Base-by-base conservation (phyloP, 2,113 vertebrate genomes). In the Callocephalon fimbriatum region DNA sequence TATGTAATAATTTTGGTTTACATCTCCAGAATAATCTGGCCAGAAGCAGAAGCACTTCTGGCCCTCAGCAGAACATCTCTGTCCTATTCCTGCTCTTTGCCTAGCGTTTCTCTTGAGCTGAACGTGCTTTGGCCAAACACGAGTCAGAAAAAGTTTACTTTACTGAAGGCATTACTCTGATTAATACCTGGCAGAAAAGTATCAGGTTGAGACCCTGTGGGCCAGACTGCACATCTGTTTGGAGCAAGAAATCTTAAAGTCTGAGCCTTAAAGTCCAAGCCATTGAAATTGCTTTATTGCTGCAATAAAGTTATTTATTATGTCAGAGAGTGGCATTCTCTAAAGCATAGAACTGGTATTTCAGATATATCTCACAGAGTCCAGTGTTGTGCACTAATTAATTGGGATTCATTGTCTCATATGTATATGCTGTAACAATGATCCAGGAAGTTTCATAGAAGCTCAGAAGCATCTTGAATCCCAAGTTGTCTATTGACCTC, bases 161-260 rank as follows among this genome's bases (percentile, higher is more conserved):
- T 20, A 25, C 2, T 74, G 1, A 78, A 63, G 54, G 29, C 16
- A 40, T 81, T 75, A 44, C 27, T 81, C 59, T 94, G 76, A 84
- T 80, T 91, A 77, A 78, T 87, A 31, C 10, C 1, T 77, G 31
- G 61, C 68, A 45, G 73, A 90, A 42, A 44, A 85, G 21, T 61
- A 81, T 58, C 2, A 15, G 14, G 23, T 63, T 80, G 50, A 62
- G 51, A 80, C 70, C 27, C 65, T 38, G 11, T 78, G 74, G 51
- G 65, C n/a, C 56, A 87, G 61, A 32, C 27, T 51, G 25, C 62
- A 70, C 54, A 86, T 95, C 87, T 84, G 79, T 93, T 94, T 93
- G 63, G 61, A 85, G n/a, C n/a, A 42, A 58, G 66, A 95, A 93
- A 58, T 27, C 31, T 59, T 71, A 2, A 77, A 73, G 37, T 68